Base-by-base conservation (phyloP, 2,888 invertebrate genomes). In the Psococerastis gibbosa region DNA sequence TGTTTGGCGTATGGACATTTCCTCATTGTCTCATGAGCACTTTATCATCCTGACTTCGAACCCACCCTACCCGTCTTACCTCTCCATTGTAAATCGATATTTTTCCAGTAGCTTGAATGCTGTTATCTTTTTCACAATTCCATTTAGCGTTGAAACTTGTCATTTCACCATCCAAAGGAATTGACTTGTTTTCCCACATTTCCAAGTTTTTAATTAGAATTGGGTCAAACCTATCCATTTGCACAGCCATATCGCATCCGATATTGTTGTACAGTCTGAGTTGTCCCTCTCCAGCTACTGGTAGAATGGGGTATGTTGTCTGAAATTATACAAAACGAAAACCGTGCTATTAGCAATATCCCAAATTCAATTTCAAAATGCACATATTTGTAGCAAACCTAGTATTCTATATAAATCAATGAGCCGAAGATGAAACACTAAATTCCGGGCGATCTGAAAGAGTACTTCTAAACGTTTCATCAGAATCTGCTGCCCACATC, bases 121-220 rank as follows among this genome's bases (percentile, higher is more conserved):
- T 55, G 42, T 55, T 60, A 34, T 50, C 5, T 44, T 60, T 59
- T 0, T 53, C 52, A 27, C 27, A 27, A 9, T 6, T 27, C 27
- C 27, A 27, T 6, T 27, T 27, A 9, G 27, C 27, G 6, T 27
- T 6, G 11, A 27, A 9, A 9, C 11, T 11, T 11, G 11, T 27
- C 6, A 11, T 11, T 27, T 6, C 27, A 27, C 11, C 11, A 11
- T 11, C 11, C 8, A 27, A 9, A 27, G 27, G 6, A 11, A 27
- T 27, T 11, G 27, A 27, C 27, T 27, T 27, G 27, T 27, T 27
- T 27, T 27, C 27, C 48, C 56, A 60, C 42, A 54, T 49, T 2
- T 60, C 57, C 2, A 60, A 53, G 22, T 60, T 49, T 1, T 59
- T 57, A n/a, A 65, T 58, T 0, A 56, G 58, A 44, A 58, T 57